phyloP scores from a whole-genome alignment of 2,113 vertebrate species.

The Oryzias melastigma region DNA sequence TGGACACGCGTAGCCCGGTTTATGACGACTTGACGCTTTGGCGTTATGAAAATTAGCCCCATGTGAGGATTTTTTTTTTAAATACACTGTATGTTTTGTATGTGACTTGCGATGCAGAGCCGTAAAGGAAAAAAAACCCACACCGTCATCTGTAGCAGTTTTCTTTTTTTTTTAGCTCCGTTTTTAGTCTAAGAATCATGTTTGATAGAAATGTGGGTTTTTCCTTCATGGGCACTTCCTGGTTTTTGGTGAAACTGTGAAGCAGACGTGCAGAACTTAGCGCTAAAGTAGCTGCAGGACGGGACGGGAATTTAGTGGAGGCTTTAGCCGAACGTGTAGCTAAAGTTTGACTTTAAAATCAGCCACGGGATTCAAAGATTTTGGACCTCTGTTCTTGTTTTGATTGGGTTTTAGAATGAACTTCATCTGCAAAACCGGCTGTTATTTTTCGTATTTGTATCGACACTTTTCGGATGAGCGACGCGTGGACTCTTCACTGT shows the following conservation, averaged over 20 bases:
- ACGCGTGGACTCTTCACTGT: conserved; percentile 16
- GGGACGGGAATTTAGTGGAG: conserved; percentile 23
- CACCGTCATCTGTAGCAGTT: conserved; percentile 7
- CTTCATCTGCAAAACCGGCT: too few species aligned
- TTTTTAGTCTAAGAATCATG: conserved; percentile 10
- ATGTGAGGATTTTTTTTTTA: conserved; percentile 32
- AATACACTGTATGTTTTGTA: conserved; percentile 68
- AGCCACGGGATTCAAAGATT: conserved; percentile 24
- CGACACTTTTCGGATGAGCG: background rate
- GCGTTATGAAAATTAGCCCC: conserved; percentile 40
- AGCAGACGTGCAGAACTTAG: conserved; percentile 21
- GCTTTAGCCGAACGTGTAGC: conserved; percentile 13
- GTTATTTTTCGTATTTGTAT: conserved; percentile 5
- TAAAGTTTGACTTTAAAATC: conserved; percentile 32
- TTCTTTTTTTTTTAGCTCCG: background rate
- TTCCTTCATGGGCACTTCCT: conserved; percentile 29
- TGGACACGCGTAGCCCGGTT: conserved; percentile 40
- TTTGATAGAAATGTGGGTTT: conserved; percentile 45
- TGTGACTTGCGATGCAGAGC: conserved; percentile 47
- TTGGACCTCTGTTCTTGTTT: conserved; percentile 41
- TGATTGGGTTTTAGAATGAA: background rate
- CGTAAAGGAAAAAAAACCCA: conserved; percentile 46
- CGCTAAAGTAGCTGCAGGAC: conserved; percentile 54
- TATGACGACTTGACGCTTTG: conserved; percentile 41
- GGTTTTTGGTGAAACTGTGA: conserved; percentile 71